Evolutionary conservation across 2,113 vertebrate genomes (phyloP).

Genomic region (Ammodytes dubius): DNA sequence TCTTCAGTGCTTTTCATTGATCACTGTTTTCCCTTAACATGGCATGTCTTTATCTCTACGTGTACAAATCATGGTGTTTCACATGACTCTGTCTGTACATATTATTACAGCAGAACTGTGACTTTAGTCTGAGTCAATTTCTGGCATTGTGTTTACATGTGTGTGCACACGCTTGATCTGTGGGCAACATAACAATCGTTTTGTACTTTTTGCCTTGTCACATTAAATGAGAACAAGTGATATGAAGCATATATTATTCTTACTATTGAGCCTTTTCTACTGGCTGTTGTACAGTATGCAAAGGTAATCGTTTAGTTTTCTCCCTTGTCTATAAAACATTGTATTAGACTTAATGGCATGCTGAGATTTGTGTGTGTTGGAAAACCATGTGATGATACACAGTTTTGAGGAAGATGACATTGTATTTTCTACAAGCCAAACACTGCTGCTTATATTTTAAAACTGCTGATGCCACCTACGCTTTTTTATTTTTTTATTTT

Average conservation of each 20-base stretch:
- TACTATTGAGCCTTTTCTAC: background rate
- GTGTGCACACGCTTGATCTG: background rate
- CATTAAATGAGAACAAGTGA: background rate
- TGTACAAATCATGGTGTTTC: background rate
- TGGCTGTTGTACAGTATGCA: background rate
- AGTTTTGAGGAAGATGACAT: too few relatives aligned
- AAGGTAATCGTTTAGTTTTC: background rate
- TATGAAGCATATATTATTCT: background rate
- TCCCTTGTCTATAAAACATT: background rate
- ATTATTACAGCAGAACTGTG: background rate
- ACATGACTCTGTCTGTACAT: background rate
- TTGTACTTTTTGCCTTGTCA: background rate
- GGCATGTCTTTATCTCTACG: slow-evolving; percentile 22
- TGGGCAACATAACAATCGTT: background rate
- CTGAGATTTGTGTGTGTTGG: background rate
- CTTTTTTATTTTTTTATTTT: background rate
- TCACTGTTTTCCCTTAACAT: background rate
- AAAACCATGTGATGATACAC: background rate
- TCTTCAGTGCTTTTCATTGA: slow-evolving; percentile 23
- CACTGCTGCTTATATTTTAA: background rate
- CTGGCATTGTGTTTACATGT: background rate
- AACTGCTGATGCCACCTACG: background rate
- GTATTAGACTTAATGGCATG: background rate
- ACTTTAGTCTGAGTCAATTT: background rate
- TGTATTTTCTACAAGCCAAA: background rate